Conservation (phyloP, 2,113 vertebrate genomes). For the Scalopus aquaticus region DNA sequence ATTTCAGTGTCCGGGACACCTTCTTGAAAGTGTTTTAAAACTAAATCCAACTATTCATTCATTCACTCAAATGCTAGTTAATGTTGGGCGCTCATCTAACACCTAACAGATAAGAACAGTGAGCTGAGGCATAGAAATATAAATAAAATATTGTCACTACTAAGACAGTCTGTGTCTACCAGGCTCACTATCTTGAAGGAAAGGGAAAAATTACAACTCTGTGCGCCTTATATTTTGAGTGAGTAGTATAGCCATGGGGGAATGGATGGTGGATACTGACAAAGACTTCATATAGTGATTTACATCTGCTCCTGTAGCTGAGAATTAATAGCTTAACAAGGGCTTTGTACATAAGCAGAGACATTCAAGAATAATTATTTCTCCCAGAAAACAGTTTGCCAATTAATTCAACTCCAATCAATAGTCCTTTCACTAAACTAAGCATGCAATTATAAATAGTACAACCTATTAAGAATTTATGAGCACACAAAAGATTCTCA, state of each 20-base stretch:
- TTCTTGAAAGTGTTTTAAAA: neutral
- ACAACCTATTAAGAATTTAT: neutral
- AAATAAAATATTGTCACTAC: neutral
- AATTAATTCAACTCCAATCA: neutral
- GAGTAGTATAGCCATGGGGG: neutral
- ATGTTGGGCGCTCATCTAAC: neutral
- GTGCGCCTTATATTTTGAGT: neutral
- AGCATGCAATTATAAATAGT: slow-evolving; percentile 8
- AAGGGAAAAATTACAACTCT: neutral
- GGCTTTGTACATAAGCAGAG: neutral
- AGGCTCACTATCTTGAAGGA: neutral
- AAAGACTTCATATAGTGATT: neutral
- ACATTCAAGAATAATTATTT: neutral
- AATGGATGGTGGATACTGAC: neutral
- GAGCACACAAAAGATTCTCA: neutral
- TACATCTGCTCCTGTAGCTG: neutral
- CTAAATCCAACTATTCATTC: neutral
- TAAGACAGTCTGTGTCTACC: neutral
- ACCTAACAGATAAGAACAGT: neutral
- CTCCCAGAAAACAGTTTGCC: neutral
- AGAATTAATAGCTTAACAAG: neutral
- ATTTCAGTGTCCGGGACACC: too few species aligned
- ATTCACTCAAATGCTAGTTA: neutral
- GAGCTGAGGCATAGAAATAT: neutral
- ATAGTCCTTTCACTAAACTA: neutral